Conservation (phyloP, 2,113 vertebrate genomes). For the Crotalus tigris region DNA sequence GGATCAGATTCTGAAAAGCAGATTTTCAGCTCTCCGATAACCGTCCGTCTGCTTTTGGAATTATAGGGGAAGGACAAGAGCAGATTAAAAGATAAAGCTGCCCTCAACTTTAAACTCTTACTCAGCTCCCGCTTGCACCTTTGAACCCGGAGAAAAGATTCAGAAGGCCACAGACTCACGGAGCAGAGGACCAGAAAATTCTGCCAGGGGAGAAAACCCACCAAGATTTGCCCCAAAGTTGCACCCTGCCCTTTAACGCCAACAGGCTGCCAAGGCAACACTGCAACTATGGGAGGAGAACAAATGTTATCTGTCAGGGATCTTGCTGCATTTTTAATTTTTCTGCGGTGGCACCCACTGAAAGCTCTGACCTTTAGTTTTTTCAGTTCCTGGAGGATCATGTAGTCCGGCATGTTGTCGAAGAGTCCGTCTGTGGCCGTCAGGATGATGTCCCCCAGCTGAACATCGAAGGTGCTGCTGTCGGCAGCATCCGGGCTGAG, state of each 20-base stretch:
- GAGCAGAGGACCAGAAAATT: no score
- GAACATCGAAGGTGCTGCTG: slow-evolving; percentile 94
- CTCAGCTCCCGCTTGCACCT: not conserved
- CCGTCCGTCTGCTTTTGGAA: no score
- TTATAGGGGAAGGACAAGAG: not conserved
- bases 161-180: not conserved
- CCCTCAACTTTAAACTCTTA: not conserved
- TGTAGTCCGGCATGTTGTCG: slow-evolving; percentile 99
- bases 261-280: not conserved
- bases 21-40: not conserved
- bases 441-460: slow-evolving; percentile 96
- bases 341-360: not conserved
- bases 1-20: not conserved
- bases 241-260: not conserved
- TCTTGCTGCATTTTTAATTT: no score
- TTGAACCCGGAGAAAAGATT: not conserved
- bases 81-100: not conserved
- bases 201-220: not conserved
- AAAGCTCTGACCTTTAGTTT: slow-evolving; percentile 85
- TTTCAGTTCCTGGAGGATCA: slow-evolving; percentile 97
- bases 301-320: not conserved
- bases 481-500: slow-evolving; percentile 92
- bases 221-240: not conserved
- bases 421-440: slow-evolving; percentile 95
- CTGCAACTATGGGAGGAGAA: not conserved